Percentiles rank a stretch among this genome's conserved stretches.
These are phyloP conservation scores for Nothocercus julius DNA, from an alignment of 2,113 vertebrate genomes.

Conservation along the genomic window DNA sequence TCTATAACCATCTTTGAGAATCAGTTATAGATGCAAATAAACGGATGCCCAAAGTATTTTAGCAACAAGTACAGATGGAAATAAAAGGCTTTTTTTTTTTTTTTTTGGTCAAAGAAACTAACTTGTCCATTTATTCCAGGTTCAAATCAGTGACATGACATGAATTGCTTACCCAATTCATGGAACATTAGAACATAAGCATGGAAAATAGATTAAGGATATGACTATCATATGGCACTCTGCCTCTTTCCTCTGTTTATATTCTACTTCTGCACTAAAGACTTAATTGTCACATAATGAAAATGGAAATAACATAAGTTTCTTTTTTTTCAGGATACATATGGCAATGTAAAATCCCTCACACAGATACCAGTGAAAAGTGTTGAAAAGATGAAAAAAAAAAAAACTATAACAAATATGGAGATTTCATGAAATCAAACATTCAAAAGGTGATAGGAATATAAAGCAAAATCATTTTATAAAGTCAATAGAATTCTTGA, in stretches of 20 bases:
- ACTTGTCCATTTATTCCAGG: rapidly evolving
- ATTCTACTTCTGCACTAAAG: background rate
- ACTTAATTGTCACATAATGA: background rate
- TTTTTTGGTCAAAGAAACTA: background rate
- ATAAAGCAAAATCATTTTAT: constrained; percentile 8
- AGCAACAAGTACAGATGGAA: background rate
- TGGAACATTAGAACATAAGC: background rate
- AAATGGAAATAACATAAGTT: background rate
- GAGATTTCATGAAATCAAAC: constrained; percentile 7
- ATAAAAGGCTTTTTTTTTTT: background rate
- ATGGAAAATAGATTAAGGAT: background rate
- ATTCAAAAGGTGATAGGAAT: background rate
- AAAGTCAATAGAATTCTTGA: constrained; percentile 18
- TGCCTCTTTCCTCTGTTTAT: background rate
- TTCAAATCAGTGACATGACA: background rate
- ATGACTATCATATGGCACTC: background rate
- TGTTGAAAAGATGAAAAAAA: background rate
- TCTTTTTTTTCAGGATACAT: background rate
- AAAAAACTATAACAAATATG: background rate
- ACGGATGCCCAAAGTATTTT: background rate
- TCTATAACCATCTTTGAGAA: background rate
- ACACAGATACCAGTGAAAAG: background rate
- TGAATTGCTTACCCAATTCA: background rate
- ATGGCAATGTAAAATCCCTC: background rate
- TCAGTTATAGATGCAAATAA: background rate